Conservation (phyloP, 2,113 vertebrate species). For the Vireo altiloquus region DNA sequence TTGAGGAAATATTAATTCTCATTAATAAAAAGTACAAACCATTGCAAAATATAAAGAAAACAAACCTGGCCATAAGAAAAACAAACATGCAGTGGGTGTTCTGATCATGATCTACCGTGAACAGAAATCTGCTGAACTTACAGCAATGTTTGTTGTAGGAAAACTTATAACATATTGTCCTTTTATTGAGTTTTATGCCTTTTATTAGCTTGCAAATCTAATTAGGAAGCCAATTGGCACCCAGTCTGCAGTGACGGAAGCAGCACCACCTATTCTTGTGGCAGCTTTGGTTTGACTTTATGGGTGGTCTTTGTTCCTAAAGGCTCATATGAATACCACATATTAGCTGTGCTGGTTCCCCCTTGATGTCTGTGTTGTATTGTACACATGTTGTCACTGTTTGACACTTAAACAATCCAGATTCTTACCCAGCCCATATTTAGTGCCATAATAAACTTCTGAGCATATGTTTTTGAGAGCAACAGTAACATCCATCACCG, state of each 20-base stretch:
- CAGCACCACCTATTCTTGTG: constrained; percentile 59
- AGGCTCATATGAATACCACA: constrained; percentile 37
- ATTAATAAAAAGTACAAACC: neutral
- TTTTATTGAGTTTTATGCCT: constrained; percentile 10
- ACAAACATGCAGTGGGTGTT: neutral
- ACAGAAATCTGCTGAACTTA: constrained; percentile 1
- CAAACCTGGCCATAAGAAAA: neutral
- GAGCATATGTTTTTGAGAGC: constrained; percentile 58
- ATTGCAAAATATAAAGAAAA: neutral
- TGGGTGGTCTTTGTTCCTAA: constrained; percentile 75
- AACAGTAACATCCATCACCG: constrained; percentile 60
- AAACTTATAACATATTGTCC: neutral
- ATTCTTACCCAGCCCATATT: constrained; percentile 68
- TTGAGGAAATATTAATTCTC: neutral
- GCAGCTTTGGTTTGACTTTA: constrained; percentile 48
- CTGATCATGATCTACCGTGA: neutral
- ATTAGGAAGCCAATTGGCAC: neutral
- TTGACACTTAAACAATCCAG: constrained; percentile 78
- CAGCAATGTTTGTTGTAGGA: neutral
- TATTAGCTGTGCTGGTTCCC: constrained; percentile 32
- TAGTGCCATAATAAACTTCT: constrained; percentile 72
- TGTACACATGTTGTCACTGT: constrained; percentile 72
- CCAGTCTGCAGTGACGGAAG: constrained; percentile 6
- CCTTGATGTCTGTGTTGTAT: constrained; percentile 73
- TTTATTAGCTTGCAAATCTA: constrained; percentile 23